Evolutionary conservation across 2,113 vertebrate genomes (phyloP).

Genomic region (Gyps fulvus): DNA sequence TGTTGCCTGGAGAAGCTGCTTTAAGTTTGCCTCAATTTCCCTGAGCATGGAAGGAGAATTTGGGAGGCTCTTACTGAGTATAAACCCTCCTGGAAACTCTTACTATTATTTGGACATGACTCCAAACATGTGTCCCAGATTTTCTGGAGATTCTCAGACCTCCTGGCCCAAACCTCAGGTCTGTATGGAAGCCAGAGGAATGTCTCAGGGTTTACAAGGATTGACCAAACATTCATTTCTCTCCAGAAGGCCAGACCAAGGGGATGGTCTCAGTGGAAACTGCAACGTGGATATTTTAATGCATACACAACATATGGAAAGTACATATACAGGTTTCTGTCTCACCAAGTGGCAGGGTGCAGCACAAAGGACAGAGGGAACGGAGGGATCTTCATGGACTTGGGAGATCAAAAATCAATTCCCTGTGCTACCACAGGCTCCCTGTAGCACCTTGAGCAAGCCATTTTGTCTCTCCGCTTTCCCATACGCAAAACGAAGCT

Average conservation of each 20-base stretch:
- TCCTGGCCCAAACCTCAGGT: conserved; percentile 27
- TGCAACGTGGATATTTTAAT: not conserved
- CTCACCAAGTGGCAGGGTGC: not conserved
- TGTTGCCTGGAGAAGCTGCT: not conserved
- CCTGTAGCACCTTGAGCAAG: not conserved
- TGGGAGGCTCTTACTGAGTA: not conserved
- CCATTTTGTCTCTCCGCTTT: not conserved
- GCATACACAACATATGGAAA: not conserved
- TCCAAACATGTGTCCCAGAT: not conserved
- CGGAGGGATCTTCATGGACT: accelerated
- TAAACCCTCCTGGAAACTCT: conserved; percentile 3
- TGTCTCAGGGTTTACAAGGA: not conserved
- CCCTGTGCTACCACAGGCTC: not conserved
- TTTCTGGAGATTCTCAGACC: not conserved
- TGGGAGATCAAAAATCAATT: not conserved
- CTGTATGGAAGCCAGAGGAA: conserved; percentile 37
- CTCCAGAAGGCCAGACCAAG: not conserved
- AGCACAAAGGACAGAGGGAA: not conserved
- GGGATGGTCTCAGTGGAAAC: not conserved
- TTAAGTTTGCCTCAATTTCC: not conserved
- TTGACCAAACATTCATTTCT: not conserved
- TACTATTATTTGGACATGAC: not conserved
- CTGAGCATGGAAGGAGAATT: not conserved
- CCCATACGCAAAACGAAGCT: not conserved
- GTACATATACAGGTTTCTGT: not conserved